Percentiles rank a stretch among this genome's conserved stretches.
phyloP scores from a whole-genome alignment of 2,888 invertebrate species.

The Conomelus anceps region DNA sequence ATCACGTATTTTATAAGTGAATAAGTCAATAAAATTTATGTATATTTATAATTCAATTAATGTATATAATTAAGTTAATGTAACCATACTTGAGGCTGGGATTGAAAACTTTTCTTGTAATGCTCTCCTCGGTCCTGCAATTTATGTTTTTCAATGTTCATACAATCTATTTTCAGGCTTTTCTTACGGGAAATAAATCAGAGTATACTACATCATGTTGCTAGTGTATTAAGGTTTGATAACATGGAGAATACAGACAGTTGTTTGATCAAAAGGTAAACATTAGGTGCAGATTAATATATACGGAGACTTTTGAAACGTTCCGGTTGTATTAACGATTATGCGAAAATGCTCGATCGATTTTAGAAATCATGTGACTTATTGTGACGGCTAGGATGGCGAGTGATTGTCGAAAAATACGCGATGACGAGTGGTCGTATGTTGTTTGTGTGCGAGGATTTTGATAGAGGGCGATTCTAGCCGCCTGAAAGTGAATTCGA shows the following conservation, averaged over 20 bases:
- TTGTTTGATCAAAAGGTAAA: not conserved
- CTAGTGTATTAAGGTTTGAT: not conserved
- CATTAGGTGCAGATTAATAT: not conserved
- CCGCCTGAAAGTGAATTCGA: not conserved
- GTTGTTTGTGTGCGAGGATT: not conserved
- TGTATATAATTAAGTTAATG: no score
- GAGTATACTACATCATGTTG: not conserved
- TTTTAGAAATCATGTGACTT: not conserved
- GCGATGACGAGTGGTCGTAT: not conserved
- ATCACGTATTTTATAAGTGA: no score
- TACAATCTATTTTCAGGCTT: not conserved
- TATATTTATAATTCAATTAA: no score
- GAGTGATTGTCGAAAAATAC: not conserved
- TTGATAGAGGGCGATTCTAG: not conserved
- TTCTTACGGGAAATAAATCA: not conserved
- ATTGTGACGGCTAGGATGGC: not conserved
- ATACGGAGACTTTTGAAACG: not conserved
- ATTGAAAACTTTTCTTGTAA: no score
- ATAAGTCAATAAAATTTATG: no score
- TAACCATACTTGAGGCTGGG: no score
- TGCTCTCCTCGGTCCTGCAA: no score
- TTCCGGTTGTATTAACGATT: not conserved
- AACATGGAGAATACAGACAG: not conserved
- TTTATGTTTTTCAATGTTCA: no score
- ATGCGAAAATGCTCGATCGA: not conserved